A percentile compares a stretch with the other conserved stretches of the same genome.
Evolutionary conservation across 2,888 invertebrate genomes (phyloP).

Genomic region (Acanthosepion lycidas): DNA sequence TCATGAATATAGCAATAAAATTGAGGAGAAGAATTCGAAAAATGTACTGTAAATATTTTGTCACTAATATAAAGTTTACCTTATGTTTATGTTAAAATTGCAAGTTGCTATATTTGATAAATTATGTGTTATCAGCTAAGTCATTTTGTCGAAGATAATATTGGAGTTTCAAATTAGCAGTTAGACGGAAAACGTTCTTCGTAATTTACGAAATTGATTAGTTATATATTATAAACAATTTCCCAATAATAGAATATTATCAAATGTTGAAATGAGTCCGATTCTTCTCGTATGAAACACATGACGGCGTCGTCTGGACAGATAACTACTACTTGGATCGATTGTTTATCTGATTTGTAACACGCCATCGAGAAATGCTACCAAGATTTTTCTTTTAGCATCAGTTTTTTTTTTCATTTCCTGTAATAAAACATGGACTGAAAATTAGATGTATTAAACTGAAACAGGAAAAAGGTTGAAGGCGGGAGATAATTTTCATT

Average conservation of each 20-base stretch:
- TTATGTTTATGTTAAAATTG: no score
- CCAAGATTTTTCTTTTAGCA: neutral
- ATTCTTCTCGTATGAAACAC: neutral
- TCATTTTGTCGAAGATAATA: no score
- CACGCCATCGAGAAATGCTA: neutral
- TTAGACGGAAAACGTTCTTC: no score
- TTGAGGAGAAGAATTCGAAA: no score
- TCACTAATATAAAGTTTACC: no score
- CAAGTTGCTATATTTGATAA: no score
- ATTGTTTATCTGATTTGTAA: neutral
- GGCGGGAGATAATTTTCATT: neutral
- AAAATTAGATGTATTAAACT: neutral
- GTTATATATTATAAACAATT: no score
- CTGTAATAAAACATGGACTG: neutral
- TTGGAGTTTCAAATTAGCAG: no score
- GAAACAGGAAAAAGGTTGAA: neutral
- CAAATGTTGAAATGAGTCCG: neutral
- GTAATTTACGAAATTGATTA: neutral
- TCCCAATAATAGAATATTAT: neutral
- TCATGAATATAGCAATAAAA: no score
- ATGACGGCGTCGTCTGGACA: neutral
- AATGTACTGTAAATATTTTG: no score
- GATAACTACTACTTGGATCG: neutral
- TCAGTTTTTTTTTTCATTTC: neutral
- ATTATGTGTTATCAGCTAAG: no score